phyloP scores from a whole-genome alignment of 2,888 invertebrate species.

The Diploptera punctata region DNA sequence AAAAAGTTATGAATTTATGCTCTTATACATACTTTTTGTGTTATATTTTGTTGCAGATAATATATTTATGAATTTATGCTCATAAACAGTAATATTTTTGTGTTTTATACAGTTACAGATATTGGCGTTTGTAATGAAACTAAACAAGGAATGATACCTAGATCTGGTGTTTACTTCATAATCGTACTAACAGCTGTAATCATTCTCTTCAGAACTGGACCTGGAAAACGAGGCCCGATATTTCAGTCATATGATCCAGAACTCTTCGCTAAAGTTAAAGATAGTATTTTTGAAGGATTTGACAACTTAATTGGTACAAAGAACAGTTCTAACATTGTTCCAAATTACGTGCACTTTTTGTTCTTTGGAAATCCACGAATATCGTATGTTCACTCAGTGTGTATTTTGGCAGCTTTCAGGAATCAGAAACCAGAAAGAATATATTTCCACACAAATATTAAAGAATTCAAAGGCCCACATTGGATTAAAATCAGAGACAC shows the following conservation, averaged over 20 bases:
- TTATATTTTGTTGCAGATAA: too few relatives aligned
- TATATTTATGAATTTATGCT: too few relatives aligned
- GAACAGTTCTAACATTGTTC: slow-evolving; percentile 3
- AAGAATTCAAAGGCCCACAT: neutral
- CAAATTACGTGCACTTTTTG: slow-evolving; percentile 7
- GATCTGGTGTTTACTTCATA: neutral
- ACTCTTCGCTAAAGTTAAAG: neutral
- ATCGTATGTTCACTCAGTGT: slow-evolving; percentile 1
- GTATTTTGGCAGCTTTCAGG: slow-evolving; percentile 4
- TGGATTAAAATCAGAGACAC: slow-evolving; percentile 10
- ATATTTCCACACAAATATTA: slow-evolving; percentile 5
- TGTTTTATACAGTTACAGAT: too few relatives aligned
- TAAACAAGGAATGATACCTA: too few relatives aligned
- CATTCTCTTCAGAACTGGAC: too few relatives aligned
- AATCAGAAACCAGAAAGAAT: slow-evolving; percentile 9
- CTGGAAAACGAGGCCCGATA: neutral
- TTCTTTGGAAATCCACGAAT: neutral
- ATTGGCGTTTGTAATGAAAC: too few relatives aligned
- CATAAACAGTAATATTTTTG: too few relatives aligned
- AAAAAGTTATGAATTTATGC: too few relatives aligned
- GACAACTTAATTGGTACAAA: neutral
- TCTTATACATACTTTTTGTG: too few relatives aligned
- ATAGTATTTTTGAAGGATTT: neutral
- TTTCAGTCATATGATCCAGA: neutral
- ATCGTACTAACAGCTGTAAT: neutral